Percentiles rank a stretch among this genome's conserved stretches.
Conservation (phyloP, 2,797 vertebrate species). For the Cossypha caffra region DNA sequence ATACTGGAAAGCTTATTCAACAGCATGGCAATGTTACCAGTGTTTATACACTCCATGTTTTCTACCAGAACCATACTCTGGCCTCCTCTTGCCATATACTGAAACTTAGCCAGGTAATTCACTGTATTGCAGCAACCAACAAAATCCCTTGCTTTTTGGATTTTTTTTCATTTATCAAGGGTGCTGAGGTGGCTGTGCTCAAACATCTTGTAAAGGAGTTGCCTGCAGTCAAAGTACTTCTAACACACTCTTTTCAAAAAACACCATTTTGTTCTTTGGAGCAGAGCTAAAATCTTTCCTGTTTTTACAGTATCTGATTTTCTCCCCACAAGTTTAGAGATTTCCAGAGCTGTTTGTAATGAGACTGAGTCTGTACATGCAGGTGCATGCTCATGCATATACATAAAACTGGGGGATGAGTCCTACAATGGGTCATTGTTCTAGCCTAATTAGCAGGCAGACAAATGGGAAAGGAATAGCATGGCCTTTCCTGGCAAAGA, state of each 20-base stretch:
- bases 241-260: not conserved
- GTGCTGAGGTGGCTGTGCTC: not conserved
- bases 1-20: not conserved
- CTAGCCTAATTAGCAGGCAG: conserved; percentile 68
- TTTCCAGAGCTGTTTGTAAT: not conserved
- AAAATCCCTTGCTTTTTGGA: not conserved
- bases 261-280: not conserved
- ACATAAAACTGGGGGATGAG: not conserved
- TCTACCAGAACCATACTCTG: not conserved
- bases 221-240: not conserved
- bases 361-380: conserved; percentile 23
- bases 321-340: not conserved
- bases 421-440: conserved; percentile 77
- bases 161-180: not conserved
- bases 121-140: not conserved
- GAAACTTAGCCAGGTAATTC: not conserved
- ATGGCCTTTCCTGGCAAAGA: conserved; percentile 36
- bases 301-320: not conserved
- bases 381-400: not conserved
- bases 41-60: not conserved
- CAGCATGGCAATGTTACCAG: not conserved
- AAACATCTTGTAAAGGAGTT: not conserved
- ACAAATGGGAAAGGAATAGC: conserved; percentile 55
- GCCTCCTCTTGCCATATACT: not conserved
- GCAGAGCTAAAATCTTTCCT: not conserved